Evolutionary conservation across 2,888 invertebrate genomes (phyloP).

Genomic region (Dicyrtomina minuta): DNA sequence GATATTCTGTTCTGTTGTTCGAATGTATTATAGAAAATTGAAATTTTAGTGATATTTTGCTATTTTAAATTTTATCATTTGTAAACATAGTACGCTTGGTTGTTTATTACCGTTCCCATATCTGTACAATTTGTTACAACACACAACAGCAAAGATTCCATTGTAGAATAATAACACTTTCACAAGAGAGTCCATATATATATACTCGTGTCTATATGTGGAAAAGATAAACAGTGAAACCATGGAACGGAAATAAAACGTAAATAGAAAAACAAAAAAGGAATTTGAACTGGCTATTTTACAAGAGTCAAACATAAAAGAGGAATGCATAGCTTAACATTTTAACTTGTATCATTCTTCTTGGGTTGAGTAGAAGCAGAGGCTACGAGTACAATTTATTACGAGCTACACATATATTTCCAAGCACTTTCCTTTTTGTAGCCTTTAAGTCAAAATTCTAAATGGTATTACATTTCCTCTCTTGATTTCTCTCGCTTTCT

Average conservation of each 20-base stretch:
- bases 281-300: neutral
- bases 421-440: neutral
- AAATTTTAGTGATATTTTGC: too few species aligned
- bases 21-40: too few species aligned
- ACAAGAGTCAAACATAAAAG: conserved; percentile 9
- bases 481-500: neutral
- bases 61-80: too few species aligned
- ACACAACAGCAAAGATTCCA: too few species aligned
- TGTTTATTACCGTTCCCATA: too few species aligned
- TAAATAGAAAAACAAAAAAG: neutral
- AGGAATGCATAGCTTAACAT: conserved; percentile 13
- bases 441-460: conserved; percentile 14
- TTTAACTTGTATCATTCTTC: conserved; percentile 14
- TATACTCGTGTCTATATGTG: neutral
- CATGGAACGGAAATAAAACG: neutral
- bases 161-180: too few species aligned
- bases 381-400: conserved; percentile 13
- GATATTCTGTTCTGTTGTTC: too few species aligned
- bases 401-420: conserved; percentile 4
- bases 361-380: neutral
- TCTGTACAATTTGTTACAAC: too few species aligned
- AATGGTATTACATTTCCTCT: conserved; percentile 24
- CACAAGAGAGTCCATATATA: too few species aligned
- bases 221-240: neutral
- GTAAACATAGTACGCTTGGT: too few species aligned